A percentile compares a stretch with the other conserved stretches of the same genome.
phyloP scores from a whole-genome alignment of 92 coral and sea anemone genomes.

The Epizoanthus ramosus region DNA sequence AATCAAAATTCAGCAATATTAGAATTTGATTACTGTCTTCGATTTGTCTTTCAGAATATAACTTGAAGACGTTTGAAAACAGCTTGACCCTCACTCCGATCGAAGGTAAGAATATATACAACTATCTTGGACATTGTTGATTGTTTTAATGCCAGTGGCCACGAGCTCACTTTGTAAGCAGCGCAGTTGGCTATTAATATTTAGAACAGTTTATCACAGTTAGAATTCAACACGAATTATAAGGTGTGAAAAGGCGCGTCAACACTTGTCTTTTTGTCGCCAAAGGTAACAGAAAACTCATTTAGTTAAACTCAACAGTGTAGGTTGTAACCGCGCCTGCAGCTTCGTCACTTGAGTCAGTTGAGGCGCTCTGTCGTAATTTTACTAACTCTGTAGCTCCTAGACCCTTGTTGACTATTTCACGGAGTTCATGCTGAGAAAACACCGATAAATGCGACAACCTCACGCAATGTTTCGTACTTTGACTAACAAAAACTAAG shows the following conservation, averaged over 20 bases:
- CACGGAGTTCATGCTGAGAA: conserved; percentile 35
- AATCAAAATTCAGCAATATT: conserved; percentile 3
- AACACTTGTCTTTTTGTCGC: conserved; percentile 10
- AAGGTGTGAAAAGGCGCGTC: conserved; percentile 37
- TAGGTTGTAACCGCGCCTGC: conserved; percentile 31
- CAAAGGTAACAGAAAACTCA: conserved; percentile 24
- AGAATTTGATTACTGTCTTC: conserved; percentile 5
- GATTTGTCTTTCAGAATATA: conserved; percentile 25
- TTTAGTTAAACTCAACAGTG: neutral
- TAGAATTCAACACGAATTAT: conserved; percentile 38
- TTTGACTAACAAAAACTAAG: conserved; percentile 13
- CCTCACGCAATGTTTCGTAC: conserved; percentile 36
- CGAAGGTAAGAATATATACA: conserved; percentile 9
- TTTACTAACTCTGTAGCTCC: neutral
- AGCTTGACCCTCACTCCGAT: conserved; percentile 10
- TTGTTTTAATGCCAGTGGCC: neutral
- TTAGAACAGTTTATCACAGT: conserved; percentile 41
- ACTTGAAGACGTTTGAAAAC: conserved; percentile 9
- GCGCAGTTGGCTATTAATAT: conserved; percentile 30
- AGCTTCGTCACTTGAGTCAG: neutral
- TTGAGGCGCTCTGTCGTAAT: neutral
- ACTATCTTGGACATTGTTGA: neutral
- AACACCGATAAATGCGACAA: conserved; percentile 5
- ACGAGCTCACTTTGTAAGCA: conserved; percentile 37
- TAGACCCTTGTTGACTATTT: conserved; percentile 28